These are phyloP conservation scores for Neotoxoptera formosana DNA, from an alignment of 1,140 invertebrate species.

Conservation along the genomic window DNA sequence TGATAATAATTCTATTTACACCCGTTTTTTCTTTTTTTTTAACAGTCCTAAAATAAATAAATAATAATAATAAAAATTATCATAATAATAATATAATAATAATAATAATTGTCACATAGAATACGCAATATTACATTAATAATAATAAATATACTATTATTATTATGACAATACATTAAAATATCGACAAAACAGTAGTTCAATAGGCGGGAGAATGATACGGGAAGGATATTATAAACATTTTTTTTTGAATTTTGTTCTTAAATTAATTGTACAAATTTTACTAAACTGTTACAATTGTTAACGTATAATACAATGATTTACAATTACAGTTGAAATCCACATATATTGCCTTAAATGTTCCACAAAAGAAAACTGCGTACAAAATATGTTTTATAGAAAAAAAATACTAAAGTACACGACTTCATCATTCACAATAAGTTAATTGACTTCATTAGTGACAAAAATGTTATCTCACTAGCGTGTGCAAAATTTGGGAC, in stretches of 20 bases:
- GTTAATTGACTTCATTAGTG: constrained; percentile 53
- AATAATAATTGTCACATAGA: constrained; percentile 29
- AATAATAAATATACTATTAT: constrained; percentile 11
- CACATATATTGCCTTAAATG: constrained; percentile 17
- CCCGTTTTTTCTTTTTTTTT: constrained; percentile 10
- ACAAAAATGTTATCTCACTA: constrained; percentile 31
- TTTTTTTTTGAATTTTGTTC: background rate
- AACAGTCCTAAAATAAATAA: constrained; percentile 56
- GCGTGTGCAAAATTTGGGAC: constrained; percentile 27
- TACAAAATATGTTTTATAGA: background rate
- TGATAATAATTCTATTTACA: constrained; percentile 56
- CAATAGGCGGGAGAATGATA: constrained; percentile 11
- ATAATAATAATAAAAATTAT: constrained; percentile 43
- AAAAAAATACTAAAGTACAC: background rate
- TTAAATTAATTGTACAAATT: constrained; percentile 23
- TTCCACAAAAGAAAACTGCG: background rate
- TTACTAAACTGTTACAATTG: constrained; percentile 24
- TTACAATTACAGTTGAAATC: constrained; percentile 51
- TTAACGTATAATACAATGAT: constrained; percentile 33
- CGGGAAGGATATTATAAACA: background rate
- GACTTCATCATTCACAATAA: background rate
- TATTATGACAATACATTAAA: background rate
- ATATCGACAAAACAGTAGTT: constrained; percentile 13
- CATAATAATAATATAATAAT: constrained; percentile 26
- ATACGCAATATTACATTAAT: background rate